Evolutionary conservation across 1,140 invertebrate species (phyloP), one percentile per base, ranked within the genome.

Genomic region (Linepithema humile): DNA sequence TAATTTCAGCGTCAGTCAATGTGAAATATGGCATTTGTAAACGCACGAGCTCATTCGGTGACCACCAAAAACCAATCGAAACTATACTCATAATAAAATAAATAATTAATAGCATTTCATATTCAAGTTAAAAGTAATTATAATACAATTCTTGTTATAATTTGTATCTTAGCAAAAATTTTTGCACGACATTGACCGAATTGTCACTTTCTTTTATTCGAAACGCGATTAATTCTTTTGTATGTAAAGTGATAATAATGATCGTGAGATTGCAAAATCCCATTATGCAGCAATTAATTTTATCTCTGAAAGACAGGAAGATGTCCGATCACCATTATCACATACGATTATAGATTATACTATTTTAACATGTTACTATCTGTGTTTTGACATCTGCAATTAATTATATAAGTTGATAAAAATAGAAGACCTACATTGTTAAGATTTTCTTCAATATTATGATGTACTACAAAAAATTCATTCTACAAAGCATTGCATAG

Each of bases 251-350:
- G 69, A 17, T 38, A n/a, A n/a, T n/a, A n/a, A n/a, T n/a, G n/a
- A 32, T 74, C 80, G 69, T 82, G 69, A 60, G 80, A 82, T 62
- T 38, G 20, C 43, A 72, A 70, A 82, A 82, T 48, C 38, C 50
- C 12, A 15, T n/a, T 17, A 32, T 20, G 2, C 20, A 12, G 43
- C 32, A 82, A 69, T 93, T 93, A 53, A 97, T 91, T 87, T 96
- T 94, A 15, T 95, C 87, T 92, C 95, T 96, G 29, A 96, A 92
- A 62, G 60, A 40, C 72, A 77, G 59, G 43, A 82, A 60, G 43
- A 9, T 62, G 26, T n/a, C 45, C 53, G 29, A 82, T 82, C 17
- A 72, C 45, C 48, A 20, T 7, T 15, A 17, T 35, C n/a, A 50
- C 43, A 48, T 35, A 43, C 70, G 50, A 70, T n/a, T 20, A n/a